Conservation (phyloP, 2,113 vertebrate genomes). For the Acrocephalus arundinaceus region DNA sequence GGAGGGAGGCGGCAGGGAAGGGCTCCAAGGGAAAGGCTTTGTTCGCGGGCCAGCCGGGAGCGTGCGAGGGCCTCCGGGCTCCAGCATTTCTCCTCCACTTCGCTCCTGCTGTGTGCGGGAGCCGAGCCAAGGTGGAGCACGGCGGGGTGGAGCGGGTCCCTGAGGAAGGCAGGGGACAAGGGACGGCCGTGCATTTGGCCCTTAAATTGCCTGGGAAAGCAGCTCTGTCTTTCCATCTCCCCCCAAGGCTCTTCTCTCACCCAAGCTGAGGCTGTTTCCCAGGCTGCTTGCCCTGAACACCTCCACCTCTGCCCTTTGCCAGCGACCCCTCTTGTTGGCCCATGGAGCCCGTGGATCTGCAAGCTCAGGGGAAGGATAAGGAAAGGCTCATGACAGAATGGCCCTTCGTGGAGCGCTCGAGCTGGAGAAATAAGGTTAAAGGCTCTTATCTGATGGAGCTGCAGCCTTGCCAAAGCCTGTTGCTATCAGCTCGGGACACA, state of each 20-base stretch:
- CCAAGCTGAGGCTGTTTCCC: neutral
- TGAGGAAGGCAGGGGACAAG: constrained; percentile 21
- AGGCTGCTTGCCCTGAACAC: neutral
- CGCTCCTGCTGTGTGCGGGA: constrained; percentile 44
- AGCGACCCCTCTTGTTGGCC: neutral
- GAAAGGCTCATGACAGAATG: neutral
- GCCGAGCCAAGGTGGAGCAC: constrained; percentile 46
- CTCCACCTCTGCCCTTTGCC: neutral
- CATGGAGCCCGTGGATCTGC: neutral
- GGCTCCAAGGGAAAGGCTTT: constrained; percentile 41
- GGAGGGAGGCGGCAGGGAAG: neutral
- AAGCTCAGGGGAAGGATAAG: neutral
- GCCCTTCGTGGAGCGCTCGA: neutral
- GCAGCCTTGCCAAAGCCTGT: constrained; percentile 74
- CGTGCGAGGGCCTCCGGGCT: constrained; percentile 11
- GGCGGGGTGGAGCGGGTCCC: constrained; percentile 41
- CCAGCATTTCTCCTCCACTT: constrained; percentile 29
- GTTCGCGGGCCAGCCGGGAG: constrained; percentile 25
- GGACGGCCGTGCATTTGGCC: neutral
- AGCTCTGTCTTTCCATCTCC: neutral
- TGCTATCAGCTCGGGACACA: constrained; percentile 83
- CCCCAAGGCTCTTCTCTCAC: neutral
- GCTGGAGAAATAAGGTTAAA: constrained; percentile 59
- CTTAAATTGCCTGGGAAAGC: constrained; percentile 47
- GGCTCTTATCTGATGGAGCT: constrained; percentile 70